Evolutionary conservation across 2,888 invertebrate genomes (phyloP).

Genomic region (Brassicogethes aeneus): DNA sequence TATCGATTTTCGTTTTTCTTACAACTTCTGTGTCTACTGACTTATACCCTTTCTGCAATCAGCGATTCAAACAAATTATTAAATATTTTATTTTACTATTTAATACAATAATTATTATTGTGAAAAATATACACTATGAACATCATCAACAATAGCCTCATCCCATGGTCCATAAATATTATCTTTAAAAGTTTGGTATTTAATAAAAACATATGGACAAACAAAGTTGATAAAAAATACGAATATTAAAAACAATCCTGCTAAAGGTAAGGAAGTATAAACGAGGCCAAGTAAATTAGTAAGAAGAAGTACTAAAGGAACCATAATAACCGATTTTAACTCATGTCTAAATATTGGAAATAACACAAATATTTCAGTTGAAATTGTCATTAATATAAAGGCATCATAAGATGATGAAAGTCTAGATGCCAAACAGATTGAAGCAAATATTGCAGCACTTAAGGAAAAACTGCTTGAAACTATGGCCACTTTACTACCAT

Average conservation of each 20-base stretch:
- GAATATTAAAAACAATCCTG: constrained; percentile 51
- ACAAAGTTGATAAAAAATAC: constrained; percentile 58
- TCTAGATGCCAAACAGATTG: constrained; percentile 90
- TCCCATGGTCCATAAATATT: constrained; percentile 99
- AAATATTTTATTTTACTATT: too few species aligned
- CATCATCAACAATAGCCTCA: constrained; percentile 73
- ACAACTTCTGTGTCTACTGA: too few species aligned
- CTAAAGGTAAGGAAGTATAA: constrained; percentile 48
- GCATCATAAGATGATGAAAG: constrained; percentile 79
- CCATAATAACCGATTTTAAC: constrained; percentile 47
- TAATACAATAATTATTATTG: neutral
- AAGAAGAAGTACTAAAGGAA: constrained; percentile 45
- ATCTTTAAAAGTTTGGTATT: constrained; percentile 70
- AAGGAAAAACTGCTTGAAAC: constrained; percentile 87
- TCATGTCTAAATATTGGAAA: constrained; percentile 70
- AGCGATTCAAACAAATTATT: too few species aligned
- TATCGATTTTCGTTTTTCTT: too few species aligned
- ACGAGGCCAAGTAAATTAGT: constrained; percentile 47
- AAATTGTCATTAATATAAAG: constrained; percentile 80
- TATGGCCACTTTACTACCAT: constrained; percentile 77
- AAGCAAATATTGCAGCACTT: constrained; percentile 91
- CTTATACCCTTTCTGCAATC: too few species aligned
- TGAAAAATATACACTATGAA: constrained; percentile 36
- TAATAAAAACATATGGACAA: constrained; percentile 68
- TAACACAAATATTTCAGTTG: constrained; percentile 81